Conservation (phyloP, 2,113 vertebrate species). For the Agelaius phoeniceus region DNA sequence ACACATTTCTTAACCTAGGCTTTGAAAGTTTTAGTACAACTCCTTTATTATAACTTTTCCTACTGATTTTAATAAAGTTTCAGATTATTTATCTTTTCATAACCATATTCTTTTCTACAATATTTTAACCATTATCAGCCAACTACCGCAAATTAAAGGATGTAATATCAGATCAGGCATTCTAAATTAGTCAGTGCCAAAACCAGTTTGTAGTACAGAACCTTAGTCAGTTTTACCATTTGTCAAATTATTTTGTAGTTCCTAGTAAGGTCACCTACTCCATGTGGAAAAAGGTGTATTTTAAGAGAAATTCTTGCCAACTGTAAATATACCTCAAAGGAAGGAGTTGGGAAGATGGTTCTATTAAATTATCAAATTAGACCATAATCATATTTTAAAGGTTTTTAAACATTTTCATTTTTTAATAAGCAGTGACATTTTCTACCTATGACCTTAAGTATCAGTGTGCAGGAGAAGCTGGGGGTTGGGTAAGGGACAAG, state of each 20-base stretch:
- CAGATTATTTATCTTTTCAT: not conserved
- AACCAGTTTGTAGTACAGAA: not conserved
- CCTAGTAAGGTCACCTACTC: not conserved
- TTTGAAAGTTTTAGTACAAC: not conserved
- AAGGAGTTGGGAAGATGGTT: fast-evolving
- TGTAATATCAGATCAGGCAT: not conserved
- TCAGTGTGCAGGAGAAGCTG: not conserved
- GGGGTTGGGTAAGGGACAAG: not conserved
- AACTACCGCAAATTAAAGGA: not conserved
- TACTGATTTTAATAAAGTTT: not conserved
- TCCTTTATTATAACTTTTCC: not conserved
- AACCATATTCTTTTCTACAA: not conserved
- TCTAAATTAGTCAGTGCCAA: not conserved
- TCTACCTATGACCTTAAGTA: not conserved
- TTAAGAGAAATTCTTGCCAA: not conserved
- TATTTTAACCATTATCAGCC: not conserved
- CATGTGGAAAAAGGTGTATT: not conserved
- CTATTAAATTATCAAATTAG: not conserved
- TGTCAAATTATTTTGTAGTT: not conserved
- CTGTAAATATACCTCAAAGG: not conserved
- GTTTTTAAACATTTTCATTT: not conserved
- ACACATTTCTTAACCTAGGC: not conserved
- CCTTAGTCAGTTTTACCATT: not conserved
- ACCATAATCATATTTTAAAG: not conserved
- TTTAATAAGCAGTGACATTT: not conserved